Conservation (phyloP, 2,888 invertebrate genomes). For the Nudaria mundana region DNA sequence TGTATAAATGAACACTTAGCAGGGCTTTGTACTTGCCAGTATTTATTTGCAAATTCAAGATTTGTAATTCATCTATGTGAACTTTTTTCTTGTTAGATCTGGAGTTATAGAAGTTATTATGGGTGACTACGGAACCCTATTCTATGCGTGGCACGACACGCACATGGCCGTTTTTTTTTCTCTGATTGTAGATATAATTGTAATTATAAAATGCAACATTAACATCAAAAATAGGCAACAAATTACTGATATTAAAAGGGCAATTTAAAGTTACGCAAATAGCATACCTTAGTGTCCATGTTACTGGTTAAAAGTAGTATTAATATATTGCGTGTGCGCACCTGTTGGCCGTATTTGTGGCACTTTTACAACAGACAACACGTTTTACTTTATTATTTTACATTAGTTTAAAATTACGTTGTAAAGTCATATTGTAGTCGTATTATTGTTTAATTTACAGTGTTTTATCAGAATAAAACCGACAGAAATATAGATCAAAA, state of each 20-base stretch:
- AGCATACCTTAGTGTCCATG: conserved; percentile 11
- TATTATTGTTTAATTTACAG: no score
- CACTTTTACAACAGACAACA: not conserved
- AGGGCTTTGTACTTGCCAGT: no score
- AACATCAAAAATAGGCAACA: not conserved
- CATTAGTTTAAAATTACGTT: not conserved
- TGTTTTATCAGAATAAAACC: no score
- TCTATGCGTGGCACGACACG: no score
- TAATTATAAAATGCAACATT: not conserved
- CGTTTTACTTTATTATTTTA: not conserved
- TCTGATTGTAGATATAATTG: not conserved
- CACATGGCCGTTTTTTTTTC: no score
- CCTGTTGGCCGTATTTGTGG: conserved; percentile 21
- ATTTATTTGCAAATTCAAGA: no score
- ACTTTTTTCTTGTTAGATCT: not conserved
- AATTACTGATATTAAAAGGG: not conserved
- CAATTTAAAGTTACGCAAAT: conserved; percentile 5
- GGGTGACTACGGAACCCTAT: no score
- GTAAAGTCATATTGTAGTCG: no score
- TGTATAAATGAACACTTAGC: no score
- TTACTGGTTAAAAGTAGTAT: conserved; percentile 21
- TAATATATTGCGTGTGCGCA: conserved; percentile 28
- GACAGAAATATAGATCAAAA: no score
- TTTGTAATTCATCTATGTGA: no score
- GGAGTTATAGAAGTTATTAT: no score